A percentile compares a stretch with the other conserved stretches of the same genome.
Conservation (phyloP, 2,113 vertebrate species). For the Lasiurus cinereus region DNA sequence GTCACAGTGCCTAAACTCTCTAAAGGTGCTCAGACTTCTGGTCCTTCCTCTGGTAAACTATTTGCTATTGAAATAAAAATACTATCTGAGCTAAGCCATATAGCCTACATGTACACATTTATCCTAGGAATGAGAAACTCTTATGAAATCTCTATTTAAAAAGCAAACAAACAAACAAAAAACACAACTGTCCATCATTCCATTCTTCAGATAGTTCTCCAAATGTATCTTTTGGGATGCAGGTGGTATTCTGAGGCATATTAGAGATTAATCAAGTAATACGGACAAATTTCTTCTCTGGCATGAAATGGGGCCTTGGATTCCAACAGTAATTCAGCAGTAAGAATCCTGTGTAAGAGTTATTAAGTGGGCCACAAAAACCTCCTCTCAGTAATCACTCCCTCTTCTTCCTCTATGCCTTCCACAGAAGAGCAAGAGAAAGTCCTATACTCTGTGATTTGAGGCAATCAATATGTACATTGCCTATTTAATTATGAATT, state of each 20-base stretch:
- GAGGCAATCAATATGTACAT: not conserved
- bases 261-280: conserved; percentile 9
- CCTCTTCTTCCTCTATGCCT: conserved; percentile 67
- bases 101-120: not conserved
- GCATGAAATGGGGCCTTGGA: not conserved
- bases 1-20: not conserved
- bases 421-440: conserved; percentile 38
- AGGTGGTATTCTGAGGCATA: not conserved
- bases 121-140: not conserved
- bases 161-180: not conserved
- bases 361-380: conserved; percentile 57
- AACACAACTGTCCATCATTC: not conserved
- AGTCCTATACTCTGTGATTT: conserved; percentile 2
- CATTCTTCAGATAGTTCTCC: not conserved
- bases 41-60: conserved; percentile 22
- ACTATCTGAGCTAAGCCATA: not conserved
- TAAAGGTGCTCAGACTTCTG: conserved; percentile 22
- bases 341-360: conserved; percentile 24
- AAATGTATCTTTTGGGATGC: not conserved
- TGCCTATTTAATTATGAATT: conserved; percentile 53
- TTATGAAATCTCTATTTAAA: not conserved
- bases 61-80: conserved; percentile 30
- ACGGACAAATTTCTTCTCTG: conserved; percentile 39
- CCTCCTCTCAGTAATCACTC: conserved; percentile 47
- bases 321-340: conserved; percentile 54